Conservation (phyloP, 1,140 invertebrate genomes). For the Apis laboriosa region DNA sequence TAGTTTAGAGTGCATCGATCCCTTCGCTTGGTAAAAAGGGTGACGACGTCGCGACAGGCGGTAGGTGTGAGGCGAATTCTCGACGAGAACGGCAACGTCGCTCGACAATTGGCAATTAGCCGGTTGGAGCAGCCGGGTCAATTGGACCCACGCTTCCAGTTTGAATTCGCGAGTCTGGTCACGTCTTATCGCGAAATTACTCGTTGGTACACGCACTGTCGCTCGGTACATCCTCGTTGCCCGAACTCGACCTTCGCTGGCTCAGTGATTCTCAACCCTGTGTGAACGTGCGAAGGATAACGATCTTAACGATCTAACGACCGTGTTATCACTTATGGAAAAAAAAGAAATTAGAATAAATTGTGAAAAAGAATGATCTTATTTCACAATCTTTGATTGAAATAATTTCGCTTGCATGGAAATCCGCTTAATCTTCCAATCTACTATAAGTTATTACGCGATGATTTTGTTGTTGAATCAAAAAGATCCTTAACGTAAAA, state of each 20-base stretch:
- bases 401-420: no score
- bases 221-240: conserved; percentile 28
- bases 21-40: not conserved
- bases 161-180: conserved; percentile 73
- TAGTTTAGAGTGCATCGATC: not conserved
- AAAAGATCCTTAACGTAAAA: no score
- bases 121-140: conserved; percentile 73
- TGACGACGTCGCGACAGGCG: not conserved
- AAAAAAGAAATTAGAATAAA: no score
- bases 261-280: conserved; percentile 6
- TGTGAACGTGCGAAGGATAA: no score
- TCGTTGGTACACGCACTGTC: conserved; percentile 63
- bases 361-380: no score
- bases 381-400: no score
- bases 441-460: no score
- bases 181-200: conserved; percentile 76
- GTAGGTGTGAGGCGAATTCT: conserved; percentile 47
- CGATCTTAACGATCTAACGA: not conserved
- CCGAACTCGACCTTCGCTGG: conserved; percentile 8
- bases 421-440: no score
- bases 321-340: no score
- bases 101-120: conserved; percentile 80
- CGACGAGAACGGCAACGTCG: conserved; percentile 69
- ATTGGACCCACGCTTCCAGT: conserved; percentile 77
- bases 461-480: no score